Evolutionary conservation across 2,113 vertebrate genomes (phyloP), one percentile per base, ranked within the genome.

Genomic region (Oxygymnocypris stewartii): DNA sequence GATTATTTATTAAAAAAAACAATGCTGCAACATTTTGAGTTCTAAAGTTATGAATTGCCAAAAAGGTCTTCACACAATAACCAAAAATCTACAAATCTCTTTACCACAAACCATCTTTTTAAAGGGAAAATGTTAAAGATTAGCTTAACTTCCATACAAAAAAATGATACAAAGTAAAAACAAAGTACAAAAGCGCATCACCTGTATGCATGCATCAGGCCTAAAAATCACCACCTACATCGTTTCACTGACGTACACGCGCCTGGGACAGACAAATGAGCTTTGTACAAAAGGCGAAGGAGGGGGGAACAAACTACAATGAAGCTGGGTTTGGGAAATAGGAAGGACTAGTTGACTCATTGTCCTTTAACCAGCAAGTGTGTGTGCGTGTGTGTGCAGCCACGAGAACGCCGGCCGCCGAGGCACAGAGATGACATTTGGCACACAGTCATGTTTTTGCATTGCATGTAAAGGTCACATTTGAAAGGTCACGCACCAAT

Each of bases 11-110:
- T 78, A 67, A 65, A 16, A 49, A 51, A 14, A 51, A 51, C 14
- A 51, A 51, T 51, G 1, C 49, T 51, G 49, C 49, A 51, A 89
- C 73, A 88, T 76, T 63, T 78, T 92, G 87, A 88, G 85, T 87
- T 74, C 85, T 89, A 87, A 88, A 90, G 89, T 81, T 51, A 88
- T 87, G 79, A 79, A 89, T 83, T 57, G 42, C 37, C 25, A 86
- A 87, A 73, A 67, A 71, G 79, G 61, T 28, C 20, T 71, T 78
- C 84, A 88, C 86, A 88, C 82, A 85, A 80, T 74, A 84, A 89
- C 77, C 16, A 37, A 86, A 63, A 87, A 86, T 84, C 89, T 90
- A 89, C 88, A 90, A 85, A 89, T 82, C 79, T 88, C 82, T 91
- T 91, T 89, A 90, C 88, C 89, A 87, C 82, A 88, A 73, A 82